Percentiles rank a stretch among this genome's conserved stretches.
These are phyloP conservation scores for Megaleporinus macrocephalus DNA, from an alignment of 2,113 vertebrate genomes.

Conservation along the genomic window DNA sequence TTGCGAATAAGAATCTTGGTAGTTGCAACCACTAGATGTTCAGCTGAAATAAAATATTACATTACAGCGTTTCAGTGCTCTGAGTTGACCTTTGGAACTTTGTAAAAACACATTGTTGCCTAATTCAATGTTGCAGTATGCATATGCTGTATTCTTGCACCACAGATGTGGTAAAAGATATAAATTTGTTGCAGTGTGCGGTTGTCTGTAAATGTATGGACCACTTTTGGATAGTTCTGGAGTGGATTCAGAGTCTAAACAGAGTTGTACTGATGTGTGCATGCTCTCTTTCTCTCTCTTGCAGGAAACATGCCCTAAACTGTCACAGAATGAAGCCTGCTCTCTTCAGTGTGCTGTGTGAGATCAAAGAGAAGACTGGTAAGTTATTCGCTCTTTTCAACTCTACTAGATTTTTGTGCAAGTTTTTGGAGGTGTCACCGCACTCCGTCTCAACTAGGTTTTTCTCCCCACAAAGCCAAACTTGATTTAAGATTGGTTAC, in stretches of 20 bases:
- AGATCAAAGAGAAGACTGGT: conserved; percentile 95
- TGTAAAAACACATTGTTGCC: neutral
- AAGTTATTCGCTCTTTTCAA: conserved; percentile 65
- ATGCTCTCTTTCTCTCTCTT: conserved; percentile 26
- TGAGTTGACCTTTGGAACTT: neutral
- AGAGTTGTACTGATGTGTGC: conserved; percentile 11
- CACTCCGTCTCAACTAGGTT: neutral
- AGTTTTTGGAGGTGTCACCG: conserved; percentile 11
- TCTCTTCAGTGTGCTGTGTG: conserved; percentile 92
- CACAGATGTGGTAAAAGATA: neutral
- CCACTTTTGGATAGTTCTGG: neutral
- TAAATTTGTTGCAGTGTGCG: neutral
- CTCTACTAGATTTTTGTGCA: conserved; percentile 25
- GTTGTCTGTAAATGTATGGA: neutral
- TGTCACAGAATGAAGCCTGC: conserved; percentile 93
- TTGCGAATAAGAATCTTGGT: neutral
- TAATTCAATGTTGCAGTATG: neutral
- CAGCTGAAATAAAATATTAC: neutral
- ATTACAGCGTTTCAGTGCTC: neutral
- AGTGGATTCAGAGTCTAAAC: neutral
- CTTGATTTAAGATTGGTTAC: conserved; percentile 46
- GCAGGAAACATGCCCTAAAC: conserved; percentile 90
- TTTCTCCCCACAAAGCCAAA: neutral
- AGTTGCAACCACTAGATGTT: neutral
- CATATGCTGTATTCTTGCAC: neutral